Percentiles rank a stretch among this genome's conserved stretches.
phyloP scores from a whole-genome alignment of 2,113 vertebrate species.

The Laterallus jamaicensis region DNA sequence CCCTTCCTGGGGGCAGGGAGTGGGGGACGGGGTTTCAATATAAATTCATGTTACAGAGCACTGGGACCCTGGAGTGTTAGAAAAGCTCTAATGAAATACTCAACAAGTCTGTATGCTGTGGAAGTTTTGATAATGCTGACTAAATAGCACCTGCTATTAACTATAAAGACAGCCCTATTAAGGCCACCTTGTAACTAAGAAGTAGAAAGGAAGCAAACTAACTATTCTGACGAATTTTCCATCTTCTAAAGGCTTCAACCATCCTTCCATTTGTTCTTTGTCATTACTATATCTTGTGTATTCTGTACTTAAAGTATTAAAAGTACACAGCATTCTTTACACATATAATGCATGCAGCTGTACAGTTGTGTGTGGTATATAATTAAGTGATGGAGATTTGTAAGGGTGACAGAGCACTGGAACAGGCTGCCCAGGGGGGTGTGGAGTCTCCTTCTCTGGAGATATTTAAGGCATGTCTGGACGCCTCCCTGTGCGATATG shows the following conservation, averaged over 20 bases:
- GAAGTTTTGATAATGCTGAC: not conserved
- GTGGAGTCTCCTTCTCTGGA: too few relatives aligned
- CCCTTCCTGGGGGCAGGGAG: accelerated
- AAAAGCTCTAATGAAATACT: not conserved
- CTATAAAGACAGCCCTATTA: not conserved
- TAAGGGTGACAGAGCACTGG: too few relatives aligned
- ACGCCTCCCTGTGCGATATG: too few relatives aligned
- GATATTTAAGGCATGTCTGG: too few relatives aligned
- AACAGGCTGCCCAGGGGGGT: too few relatives aligned
- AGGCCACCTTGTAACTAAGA: not conserved
- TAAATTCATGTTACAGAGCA: not conserved
- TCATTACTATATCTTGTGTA: not conserved
- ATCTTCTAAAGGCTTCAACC: not conserved
- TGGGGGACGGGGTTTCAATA: not conserved
- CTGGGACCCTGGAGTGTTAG: not conserved
- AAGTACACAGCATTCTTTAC: not conserved
- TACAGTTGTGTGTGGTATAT: not conserved
- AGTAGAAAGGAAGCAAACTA: not conserved
- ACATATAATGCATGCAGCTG: not conserved
- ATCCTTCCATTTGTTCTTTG: not conserved
- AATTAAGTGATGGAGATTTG: not conserved
- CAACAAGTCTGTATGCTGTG: not conserved
- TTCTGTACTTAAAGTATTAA: not conserved
- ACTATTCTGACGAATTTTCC: not conserved
- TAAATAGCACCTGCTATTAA: not conserved